Evolutionary conservation across 1,140 invertebrate genomes (phyloP), one percentile per base, ranked within the genome.

Genomic region (Scaptomyza montana): DNA sequence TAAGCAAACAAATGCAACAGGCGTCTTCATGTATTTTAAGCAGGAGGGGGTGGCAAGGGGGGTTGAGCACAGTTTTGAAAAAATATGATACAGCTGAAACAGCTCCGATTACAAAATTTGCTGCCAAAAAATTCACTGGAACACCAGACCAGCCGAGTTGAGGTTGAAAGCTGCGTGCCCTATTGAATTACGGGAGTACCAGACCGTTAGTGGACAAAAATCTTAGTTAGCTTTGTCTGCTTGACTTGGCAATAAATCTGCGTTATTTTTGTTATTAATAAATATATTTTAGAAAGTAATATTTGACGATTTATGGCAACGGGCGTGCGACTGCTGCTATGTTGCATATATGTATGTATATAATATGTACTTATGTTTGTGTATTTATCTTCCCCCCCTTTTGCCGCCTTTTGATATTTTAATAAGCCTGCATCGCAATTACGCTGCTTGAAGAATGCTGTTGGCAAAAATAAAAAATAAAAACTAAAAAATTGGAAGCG

Each of bases 1-100:
- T 89, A 89, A 84, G 79, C 85, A 67, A 69, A 80, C 82, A 89
- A 89, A 82, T 81, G 82, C 82, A 84, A 89, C 78, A 84, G 72
- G 76, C 79, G 59, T 68, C 21, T 54, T 56, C 4, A 19, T 41
- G 45, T 9, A 9, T 9, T 36, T 36, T 7, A 7, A 7, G 8
- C 7, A 9, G 16, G 16, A 3, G 33, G 45, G 47, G 16, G 16
- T 16, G 16, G 8, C 8, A 9, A 3, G 33, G 45, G 30, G 47
- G 1, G 16, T 16, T 16, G 28, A 9, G 21, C 25, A 50, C 21
- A 39, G 30, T 25, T 76, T 79, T 68, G 33, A 89, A 77, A 87
- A 81, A 89, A 86, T 66, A 55, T 59, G 85, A 89, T 89, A 87
- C 71, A 33, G 73, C 51, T 60, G 50, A 51, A 21, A 30, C 47